Percentiles rank a stretch among this genome's conserved stretches.
Conservation (phyloP, 2,113 vertebrate species). For the Cynocephalus volans region DNA sequence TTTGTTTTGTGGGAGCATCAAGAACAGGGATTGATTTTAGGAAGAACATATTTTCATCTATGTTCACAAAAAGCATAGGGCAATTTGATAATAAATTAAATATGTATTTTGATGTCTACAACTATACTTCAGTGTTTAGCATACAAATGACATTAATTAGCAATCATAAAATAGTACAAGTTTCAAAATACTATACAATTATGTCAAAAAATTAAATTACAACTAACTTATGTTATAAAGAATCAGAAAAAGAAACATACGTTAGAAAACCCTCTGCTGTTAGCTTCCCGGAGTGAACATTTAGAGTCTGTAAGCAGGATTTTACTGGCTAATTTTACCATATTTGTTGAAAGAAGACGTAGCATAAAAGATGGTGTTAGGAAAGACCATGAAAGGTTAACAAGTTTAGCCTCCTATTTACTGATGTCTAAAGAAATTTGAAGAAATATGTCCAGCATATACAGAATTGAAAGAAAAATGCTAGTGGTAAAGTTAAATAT, state of each 20-base stretch:
- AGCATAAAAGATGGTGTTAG: neutral
- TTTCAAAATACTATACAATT: neutral
- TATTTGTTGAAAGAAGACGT: neutral
- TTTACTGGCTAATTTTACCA: neutral
- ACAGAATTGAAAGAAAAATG: neutral
- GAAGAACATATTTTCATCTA: neutral
- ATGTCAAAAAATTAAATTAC: neutral
- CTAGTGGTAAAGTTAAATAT: neutral
- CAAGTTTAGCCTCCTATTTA: neutral
- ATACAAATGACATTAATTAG: conserved; percentile 26
- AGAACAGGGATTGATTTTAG: neutral
- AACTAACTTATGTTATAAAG: neutral
- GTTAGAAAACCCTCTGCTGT: neutral
- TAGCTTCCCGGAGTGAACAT: neutral
- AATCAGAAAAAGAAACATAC: neutral
- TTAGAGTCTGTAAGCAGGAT: neutral
- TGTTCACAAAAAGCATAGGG: neutral
- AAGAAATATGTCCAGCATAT: neutral
- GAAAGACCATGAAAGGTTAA: neutral
- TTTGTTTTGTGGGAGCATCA: neutral
- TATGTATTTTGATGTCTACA: neutral
- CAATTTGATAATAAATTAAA: neutral
- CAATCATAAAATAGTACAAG: neutral
- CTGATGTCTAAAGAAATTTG: neutral
- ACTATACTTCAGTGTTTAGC: neutral